Conservation (phyloP, 2,113 vertebrate genomes). For the Andinoacara biseriatus region DNA sequence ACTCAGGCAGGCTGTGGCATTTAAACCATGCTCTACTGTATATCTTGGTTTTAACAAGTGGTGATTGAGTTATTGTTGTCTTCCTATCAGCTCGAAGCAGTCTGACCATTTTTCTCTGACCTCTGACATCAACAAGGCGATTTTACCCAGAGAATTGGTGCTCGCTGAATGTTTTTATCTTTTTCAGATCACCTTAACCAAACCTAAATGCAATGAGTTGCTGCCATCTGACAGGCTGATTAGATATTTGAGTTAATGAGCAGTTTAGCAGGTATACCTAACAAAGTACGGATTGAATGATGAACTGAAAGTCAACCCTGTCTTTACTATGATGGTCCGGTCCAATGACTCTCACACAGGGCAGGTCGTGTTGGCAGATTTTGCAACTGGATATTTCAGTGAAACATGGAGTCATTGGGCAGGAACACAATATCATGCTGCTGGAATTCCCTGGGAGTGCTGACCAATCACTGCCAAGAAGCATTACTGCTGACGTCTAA, state of each 20-base stretch:
- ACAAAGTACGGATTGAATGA: background rate
- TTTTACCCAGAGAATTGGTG: background rate
- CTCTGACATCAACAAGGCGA: background rate
- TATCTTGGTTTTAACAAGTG: no score
- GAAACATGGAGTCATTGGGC: background rate
- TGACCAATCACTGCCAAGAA: background rate
- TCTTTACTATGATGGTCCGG: background rate
- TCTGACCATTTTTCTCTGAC: no score
- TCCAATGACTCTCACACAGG: background rate
- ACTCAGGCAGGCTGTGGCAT: no score
- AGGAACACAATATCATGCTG: background rate
- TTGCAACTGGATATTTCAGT: background rate
- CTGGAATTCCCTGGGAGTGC: background rate
- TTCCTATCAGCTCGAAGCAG: no score
- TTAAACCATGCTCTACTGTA: no score
- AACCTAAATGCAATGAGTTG: background rate
- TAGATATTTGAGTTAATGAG: background rate
- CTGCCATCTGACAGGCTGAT: background rate
- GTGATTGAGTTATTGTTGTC: no score
- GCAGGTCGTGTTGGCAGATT: background rate
- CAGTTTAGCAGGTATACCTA: background rate
- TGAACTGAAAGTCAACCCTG: background rate
- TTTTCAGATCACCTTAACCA: background rate
- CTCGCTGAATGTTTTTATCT: background rate
- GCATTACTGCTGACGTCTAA: constrained; percentile 33